Evolutionary conservation across 2,888 invertebrate species (phyloP).

Genomic region (Coelopa pilipes): DNA sequence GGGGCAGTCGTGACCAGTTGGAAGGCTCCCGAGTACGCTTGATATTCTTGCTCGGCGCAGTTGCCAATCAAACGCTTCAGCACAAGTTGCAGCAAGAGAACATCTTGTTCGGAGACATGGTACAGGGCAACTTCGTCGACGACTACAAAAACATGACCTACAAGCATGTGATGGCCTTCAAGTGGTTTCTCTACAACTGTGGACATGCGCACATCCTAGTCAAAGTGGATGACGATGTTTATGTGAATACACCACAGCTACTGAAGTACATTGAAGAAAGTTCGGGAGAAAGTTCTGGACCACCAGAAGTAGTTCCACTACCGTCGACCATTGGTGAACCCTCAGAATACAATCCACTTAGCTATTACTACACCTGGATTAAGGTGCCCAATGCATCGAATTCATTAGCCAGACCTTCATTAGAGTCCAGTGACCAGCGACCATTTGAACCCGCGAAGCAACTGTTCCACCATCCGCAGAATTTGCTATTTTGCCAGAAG

Average conservation of each 20-base stretch:
- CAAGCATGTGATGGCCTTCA: slow-evolving; percentile 84
- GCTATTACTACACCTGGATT: neutral
- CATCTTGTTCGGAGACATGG: slow-evolving; percentile 72
- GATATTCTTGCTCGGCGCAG: slow-evolving; percentile 75
- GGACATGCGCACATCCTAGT: slow-evolving; percentile 74
- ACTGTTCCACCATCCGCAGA: slow-evolving; percentile 58
- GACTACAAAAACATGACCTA: slow-evolving; percentile 84
- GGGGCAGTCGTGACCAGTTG: slow-evolving; percentile 69
- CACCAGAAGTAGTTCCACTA: neutral
- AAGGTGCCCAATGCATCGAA: slow-evolving; percentile 10
- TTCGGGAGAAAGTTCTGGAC: neutral
- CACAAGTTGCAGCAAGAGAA: slow-evolving; percentile 69
- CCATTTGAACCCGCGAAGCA: slow-evolving; percentile 41
- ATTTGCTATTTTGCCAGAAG: slow-evolving; percentile 74
- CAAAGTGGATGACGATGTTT: slow-evolving; percentile 82
- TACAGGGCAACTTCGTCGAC: slow-evolving; percentile 82
- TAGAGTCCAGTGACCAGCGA: neutral
- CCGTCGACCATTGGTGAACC: no score
- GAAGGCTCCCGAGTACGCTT: slow-evolving; percentile 68
- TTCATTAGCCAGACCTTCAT: slow-evolving; percentile 21
- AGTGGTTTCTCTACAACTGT: slow-evolving; percentile 80
- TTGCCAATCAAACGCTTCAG: slow-evolving; percentile 59
- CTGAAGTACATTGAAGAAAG: slow-evolving; percentile 62
- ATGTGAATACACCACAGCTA: slow-evolving; percentile 76
- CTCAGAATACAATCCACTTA: neutral